Evolutionary conservation across 2,113 vertebrate species (phyloP).

Genomic region (Rhea pennata): DNA sequence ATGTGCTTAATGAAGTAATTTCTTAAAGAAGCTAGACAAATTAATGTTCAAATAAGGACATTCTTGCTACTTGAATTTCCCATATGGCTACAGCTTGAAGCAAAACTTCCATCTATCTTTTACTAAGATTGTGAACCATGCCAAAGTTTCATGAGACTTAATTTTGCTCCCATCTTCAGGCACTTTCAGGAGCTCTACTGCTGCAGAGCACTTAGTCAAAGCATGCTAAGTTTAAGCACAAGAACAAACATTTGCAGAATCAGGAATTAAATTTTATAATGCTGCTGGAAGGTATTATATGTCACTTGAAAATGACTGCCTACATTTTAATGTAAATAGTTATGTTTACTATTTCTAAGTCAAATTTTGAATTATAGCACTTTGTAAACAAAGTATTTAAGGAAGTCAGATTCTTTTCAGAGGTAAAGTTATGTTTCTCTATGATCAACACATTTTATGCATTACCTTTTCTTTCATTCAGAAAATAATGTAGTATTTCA

Average conservation of each 20-base stretch:
- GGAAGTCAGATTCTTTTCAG: not conserved
- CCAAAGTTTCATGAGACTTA: not conserved
- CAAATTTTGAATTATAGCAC: not conserved
- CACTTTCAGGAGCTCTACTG: not conserved
- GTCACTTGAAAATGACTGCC: not conserved
- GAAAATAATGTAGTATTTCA: not conserved
- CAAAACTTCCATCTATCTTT: not conserved
- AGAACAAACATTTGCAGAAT: not conserved
- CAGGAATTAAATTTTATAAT: not conserved
- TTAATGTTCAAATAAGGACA: not conserved
- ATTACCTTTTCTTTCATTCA: not conserved
- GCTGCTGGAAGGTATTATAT: not conserved
- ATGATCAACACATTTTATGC: not conserved
- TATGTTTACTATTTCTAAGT: not conserved
- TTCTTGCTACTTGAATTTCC: not conserved
- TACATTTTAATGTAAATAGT: not conserved
- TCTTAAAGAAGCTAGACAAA: not conserved
- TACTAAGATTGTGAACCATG: not conserved
- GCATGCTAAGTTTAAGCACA: not conserved
- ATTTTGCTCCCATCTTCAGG: not conserved
- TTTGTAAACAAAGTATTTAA: not conserved
- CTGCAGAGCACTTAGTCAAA: not conserved
- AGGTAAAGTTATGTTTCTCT: not conserved
- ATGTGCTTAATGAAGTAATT: not conserved
- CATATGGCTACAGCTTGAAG: not conserved